Percentiles rank a stretch among this genome's conserved stretches.
Evolutionary conservation across 2,113 vertebrate genomes (phyloP).

Genomic region (Pelecanoides urinatrix): DNA sequence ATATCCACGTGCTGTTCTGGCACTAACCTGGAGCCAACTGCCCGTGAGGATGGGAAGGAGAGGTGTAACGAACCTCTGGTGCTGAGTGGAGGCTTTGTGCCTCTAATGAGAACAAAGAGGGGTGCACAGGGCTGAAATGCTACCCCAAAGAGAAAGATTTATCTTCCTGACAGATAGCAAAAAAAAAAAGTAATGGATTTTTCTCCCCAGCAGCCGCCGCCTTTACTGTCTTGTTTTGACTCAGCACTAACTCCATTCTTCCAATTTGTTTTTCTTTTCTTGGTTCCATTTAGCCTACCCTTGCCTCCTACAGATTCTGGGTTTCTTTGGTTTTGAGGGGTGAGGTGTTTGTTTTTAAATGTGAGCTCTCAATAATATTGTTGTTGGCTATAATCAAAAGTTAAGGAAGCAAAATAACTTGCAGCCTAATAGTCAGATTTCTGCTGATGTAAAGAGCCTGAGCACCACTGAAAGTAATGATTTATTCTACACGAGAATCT

Average conservation of each 20-base stretch:
- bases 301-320: background rate
- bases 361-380: background rate
- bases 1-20: background rate
- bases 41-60: rapidly evolving
- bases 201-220: background rate
- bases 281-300: background rate
- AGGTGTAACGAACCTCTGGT: background rate
- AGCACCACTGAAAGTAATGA: background rate
- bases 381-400: background rate
- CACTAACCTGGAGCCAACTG: background rate
- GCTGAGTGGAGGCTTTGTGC: background rate
- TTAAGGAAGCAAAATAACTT: background rate
- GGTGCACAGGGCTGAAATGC: background rate
- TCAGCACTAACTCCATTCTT: background rate
- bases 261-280: background rate
- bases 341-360: background rate
- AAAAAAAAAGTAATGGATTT: background rate
- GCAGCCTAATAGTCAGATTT: background rate
- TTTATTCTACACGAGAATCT: background rate
- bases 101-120: background rate
- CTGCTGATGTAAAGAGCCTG: background rate
- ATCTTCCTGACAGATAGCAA: background rate
- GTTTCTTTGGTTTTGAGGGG: background rate
- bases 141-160: background rate
- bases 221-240: background rate